These are phyloP conservation scores for Crepidodera aurea DNA, from an alignment of 2,888 invertebrate genomes.

Conservation along the genomic window DNA sequence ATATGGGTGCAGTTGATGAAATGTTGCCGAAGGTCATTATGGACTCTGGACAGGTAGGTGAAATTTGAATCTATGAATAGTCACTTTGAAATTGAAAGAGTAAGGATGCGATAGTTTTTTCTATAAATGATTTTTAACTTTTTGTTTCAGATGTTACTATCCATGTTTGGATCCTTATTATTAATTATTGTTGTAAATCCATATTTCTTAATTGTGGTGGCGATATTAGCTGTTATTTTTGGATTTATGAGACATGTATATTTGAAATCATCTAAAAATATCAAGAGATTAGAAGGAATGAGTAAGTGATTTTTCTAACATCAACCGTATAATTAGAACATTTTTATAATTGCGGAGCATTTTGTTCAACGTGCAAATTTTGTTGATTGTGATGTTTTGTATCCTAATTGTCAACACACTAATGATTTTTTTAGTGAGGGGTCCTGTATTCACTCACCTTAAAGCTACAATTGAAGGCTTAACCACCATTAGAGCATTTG, in stretches of 20 bases:
- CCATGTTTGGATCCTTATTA: constrained; percentile 63
- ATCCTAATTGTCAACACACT: background rate
- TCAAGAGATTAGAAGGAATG: constrained; percentile 74
- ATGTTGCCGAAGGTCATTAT: constrained; percentile 28
- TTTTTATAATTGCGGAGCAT: too few relatives aligned
- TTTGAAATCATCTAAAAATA: constrained; percentile 73
- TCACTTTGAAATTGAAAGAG: too few relatives aligned
- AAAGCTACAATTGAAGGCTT: constrained; percentile 80
- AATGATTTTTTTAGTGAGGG: constrained; percentile 78
- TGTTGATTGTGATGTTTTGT: too few relatives aligned
- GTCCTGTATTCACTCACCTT: constrained; percentile 83
- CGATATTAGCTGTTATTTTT: constrained; percentile 68
- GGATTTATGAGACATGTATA: constrained; percentile 71
- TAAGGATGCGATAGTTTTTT: too few relatives aligned
- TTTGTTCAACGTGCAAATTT: too few relatives aligned
- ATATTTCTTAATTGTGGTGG: constrained; percentile 60
- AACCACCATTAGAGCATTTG: constrained; percentile 79
- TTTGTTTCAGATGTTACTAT: constrained; percentile 59
- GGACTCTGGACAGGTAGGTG: constrained; percentile 30
- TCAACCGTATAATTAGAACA: too few relatives aligned
- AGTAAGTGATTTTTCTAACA: constrained; percentile 65
- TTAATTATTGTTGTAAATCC: constrained; percentile 66
- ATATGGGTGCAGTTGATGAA: constrained; percentile 32
- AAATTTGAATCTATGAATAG: background rate
- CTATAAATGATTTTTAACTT: background rate